Conservation (phyloP, 2,888 invertebrate species). For the Mycogona germanica region DNA sequence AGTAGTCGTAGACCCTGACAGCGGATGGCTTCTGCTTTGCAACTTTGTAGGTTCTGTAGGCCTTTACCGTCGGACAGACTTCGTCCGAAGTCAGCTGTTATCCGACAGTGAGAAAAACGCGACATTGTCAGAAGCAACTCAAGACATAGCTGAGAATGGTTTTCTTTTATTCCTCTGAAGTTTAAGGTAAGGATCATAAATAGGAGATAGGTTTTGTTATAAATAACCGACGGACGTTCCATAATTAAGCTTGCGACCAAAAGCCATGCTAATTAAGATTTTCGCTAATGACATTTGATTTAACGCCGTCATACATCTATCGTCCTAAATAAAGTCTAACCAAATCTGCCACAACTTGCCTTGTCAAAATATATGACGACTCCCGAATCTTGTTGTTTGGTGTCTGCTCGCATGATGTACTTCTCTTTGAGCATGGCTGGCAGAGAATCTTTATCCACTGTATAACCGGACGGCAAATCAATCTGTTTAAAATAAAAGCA, state of each 20-base stretch:
- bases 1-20: constrained; percentile 78
- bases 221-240: background rate
- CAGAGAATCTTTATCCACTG: constrained; percentile 58
- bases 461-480: constrained; percentile 79
- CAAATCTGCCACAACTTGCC: constrained; percentile 32
- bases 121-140: no score
- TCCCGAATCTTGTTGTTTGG: constrained; percentile 49
- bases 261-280: background rate
- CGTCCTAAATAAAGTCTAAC: background rate
- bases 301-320: no score
- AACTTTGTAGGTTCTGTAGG: constrained; percentile 67
- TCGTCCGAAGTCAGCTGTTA: constrained; percentile 43
- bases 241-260: constrained; percentile 35
- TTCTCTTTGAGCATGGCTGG: constrained; percentile 22
- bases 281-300: no score
- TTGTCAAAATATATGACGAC: constrained; percentile 61
- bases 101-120: no score
- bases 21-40: constrained; percentile 75
- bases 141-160: no score
- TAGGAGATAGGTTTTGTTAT: no score
- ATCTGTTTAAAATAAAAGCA: no score
- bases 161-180: no score
- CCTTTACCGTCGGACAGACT: constrained; percentile 66
- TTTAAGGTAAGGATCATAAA: no score
- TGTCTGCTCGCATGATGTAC: constrained; percentile 51